phyloP scores from a whole-genome alignment of 2,113 vertebrate species.

The Myiozetetes cayanensis region DNA sequence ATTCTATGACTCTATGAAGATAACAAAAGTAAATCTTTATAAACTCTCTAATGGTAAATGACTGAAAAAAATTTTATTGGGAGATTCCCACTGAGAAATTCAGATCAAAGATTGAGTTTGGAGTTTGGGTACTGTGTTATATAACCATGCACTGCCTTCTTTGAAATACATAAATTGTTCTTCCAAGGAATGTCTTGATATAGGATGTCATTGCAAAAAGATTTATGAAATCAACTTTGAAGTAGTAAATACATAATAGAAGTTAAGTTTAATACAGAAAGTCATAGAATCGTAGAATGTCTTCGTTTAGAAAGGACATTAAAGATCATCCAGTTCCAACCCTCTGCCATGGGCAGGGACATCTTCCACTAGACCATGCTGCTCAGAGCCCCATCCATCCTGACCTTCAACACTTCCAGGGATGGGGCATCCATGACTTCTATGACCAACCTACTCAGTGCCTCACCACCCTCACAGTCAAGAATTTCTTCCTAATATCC shows the following conservation, averaged over 20 bases:
- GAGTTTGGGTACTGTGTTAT: not conserved
- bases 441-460: fast-evolving
- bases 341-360: not conserved
- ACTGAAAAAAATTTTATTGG: not conserved
- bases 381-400: not conserved
- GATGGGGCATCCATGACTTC: not conserved
- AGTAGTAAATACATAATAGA: not conserved
- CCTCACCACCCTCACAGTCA: not conserved
- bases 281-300: not conserved
- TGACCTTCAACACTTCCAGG: not conserved
- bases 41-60: not conserved
- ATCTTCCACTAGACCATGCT: fast-evolving
- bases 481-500: not conserved
- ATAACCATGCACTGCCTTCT: not conserved
- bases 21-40: not conserved
- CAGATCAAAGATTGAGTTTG: not conserved
- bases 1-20: not conserved
- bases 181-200: not conserved
- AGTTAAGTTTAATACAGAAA: not conserved
- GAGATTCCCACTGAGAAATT: not conserved
- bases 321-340: not conserved
- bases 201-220: not conserved
- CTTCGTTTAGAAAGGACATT: not conserved
- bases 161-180: fast-evolving
- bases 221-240: not conserved